Evolutionary conservation across 2,797 vertebrate genomes (phyloP), one percentile per base, ranked within the genome.

Genomic region (Jordanella pulchra): DNA sequence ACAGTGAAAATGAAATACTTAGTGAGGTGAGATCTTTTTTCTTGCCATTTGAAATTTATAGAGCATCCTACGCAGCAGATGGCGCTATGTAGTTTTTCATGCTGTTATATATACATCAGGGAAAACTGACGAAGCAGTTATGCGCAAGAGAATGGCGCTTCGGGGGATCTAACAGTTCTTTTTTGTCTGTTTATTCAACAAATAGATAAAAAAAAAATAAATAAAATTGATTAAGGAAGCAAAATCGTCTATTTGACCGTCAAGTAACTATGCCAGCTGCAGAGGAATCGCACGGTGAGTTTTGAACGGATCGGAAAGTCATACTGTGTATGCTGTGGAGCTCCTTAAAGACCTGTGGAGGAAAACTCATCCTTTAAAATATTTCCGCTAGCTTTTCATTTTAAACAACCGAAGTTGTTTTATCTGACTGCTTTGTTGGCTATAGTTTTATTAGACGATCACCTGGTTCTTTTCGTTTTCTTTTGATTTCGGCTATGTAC

Each of bases 181-280:
- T 7, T 39, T 35, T 35, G 21, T 10, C 21, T n/a, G 12, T 35
- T 4, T 39, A 39, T n/a, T 14, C 30, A 61, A 7, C n/a, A n/a
- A 35, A 21, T 61, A 4, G 0, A 2, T 61, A 23, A 39, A 61
- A 48, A 60, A 60, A 15, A 39, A 61, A n/a, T 6, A 35, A 10
- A 39, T 18, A 39, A 1, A 39, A 39, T 39, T 2, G 9, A 39
- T 39, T 7, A 39, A 5, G 9, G 35, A 67, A 11, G 18, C 55
- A 18, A 25, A 67, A n/a, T 5, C 64, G 69, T 45, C 21, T 60
- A 14, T 15, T 64, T 44, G 50, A 17, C 10, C 0, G 45, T 44
- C 23, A 44, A 42, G 50, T n/a, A 54, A 89, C 67, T 84, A 94
- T 94, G 92, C 89, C 89, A 30, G 76, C 89, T 63, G 58, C 80